Conservation (phyloP, 2,888 invertebrate genomes). For the Gisinianus flammeolus region DNA sequence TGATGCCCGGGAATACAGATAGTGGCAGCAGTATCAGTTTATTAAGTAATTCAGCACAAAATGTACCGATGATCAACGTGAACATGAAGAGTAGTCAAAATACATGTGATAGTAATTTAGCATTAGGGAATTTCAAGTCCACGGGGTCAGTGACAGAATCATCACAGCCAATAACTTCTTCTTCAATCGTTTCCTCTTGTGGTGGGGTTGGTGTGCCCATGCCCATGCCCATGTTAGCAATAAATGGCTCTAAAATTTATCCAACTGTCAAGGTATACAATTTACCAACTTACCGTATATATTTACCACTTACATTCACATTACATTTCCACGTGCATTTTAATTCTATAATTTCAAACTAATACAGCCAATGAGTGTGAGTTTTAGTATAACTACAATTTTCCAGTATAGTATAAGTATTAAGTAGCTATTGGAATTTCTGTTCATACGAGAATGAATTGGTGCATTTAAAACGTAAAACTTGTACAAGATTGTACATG, state of each 20-base stretch:
- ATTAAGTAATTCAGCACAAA: too few species aligned
- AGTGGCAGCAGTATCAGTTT: not conserved
- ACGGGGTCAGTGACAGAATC: not conserved
- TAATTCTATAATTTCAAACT: not conserved
- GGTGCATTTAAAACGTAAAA: too few species aligned
- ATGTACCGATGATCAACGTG: not conserved
- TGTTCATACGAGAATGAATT: too few species aligned
- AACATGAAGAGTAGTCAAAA: not conserved
- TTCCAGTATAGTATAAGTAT: not conserved
- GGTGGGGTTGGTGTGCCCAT: too few species aligned
- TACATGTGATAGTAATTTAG: not conserved
- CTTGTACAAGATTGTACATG: too few species aligned
- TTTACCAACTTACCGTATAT: not conserved
- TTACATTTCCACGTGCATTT: not conserved
- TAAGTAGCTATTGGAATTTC: not conserved
- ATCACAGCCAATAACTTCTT: not conserved
- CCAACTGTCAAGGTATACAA: constrained; percentile 53
- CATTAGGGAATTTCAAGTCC: too few species aligned
- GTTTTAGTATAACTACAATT: not conserved
- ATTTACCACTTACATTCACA: too few species aligned
- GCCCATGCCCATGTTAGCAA: not conserved
- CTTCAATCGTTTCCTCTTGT: not conserved
- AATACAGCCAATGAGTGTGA: not conserved
- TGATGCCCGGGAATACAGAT: not conserved
- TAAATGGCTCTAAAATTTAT: constrained; percentile 49